A percentile compares a stretch with the other conserved stretches of the same genome.
These are phyloP conservation scores for Seira ritae DNA, from an alignment of 2,888 invertebrate genomes.

Conservation along the genomic window DNA sequence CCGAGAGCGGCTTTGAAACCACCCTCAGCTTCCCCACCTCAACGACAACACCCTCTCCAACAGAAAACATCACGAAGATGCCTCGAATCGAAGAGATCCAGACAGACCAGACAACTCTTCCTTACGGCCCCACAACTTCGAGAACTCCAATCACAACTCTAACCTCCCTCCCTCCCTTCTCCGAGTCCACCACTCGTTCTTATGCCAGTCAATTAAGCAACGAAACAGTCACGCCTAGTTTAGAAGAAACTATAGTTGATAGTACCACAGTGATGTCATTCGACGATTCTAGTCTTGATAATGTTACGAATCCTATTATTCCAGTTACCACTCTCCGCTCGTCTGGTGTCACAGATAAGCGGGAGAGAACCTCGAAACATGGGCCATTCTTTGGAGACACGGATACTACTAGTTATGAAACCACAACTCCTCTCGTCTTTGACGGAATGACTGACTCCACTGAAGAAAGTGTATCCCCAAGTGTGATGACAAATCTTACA, in stretches of 20 bases:
- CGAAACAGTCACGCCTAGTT: no score
- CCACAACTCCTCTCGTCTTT: conserved; percentile 37
- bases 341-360: conserved; percentile 25
- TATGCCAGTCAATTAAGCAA: no score
- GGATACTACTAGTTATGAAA: conserved; percentile 35
- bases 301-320: background rate
- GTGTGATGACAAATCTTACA: conserved; percentile 29
- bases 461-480: background rate
- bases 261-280: background rate
- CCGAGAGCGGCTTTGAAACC: no score
- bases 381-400: conserved; percentile 52
- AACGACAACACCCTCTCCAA: background rate
- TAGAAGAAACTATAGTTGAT: conserved; percentile 22
- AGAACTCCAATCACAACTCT: no score
- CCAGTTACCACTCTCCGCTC: conserved; percentile 23
- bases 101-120: no score
- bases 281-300: background rate
- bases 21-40: background rate
- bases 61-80: no score
- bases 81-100: no score
- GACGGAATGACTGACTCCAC: conserved; percentile 40
- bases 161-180: no score
- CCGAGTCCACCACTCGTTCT: no score
- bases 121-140: no score
- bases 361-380: conserved; percentile 57